phyloP scores from a whole-genome alignment of 2,888 invertebrate genomes.

The Ischnus inquisitorius region DNA sequence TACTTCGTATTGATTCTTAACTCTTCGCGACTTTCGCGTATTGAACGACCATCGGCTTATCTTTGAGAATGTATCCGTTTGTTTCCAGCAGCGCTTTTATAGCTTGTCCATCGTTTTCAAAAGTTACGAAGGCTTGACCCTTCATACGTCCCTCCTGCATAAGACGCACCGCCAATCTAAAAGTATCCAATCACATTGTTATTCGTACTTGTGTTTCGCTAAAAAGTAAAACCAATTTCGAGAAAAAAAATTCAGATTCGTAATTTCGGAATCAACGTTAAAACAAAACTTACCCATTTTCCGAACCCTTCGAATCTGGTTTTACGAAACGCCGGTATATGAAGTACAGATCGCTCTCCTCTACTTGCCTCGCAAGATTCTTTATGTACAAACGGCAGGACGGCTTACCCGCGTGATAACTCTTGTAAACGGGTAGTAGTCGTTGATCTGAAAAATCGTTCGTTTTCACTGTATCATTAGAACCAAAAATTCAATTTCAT shows the following conservation, averaged over 20 bases:
- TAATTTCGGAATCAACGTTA: constrained; percentile 9
- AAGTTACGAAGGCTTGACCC: constrained; percentile 96
- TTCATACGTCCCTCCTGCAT: constrained; percentile 99
- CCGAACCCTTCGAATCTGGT: constrained; percentile 82
- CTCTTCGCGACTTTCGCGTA: constrained; percentile 88
- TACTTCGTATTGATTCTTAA: too few species aligned
- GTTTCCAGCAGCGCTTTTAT: constrained; percentile 93
- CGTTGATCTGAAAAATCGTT: constrained; percentile 88
- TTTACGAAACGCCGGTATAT: constrained; percentile 91
- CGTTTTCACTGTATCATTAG: not conserved
- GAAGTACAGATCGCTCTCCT: constrained; percentile 90
- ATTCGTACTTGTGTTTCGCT: not conserved
- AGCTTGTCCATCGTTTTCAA: constrained; percentile 90
- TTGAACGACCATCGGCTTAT: constrained; percentile 96
- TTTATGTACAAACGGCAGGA: constrained; percentile 96
- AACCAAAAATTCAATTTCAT: constrained; percentile 19
- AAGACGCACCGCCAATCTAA: constrained; percentile 90
- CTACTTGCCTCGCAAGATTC: constrained; percentile 94
- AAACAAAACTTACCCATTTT: constrained; percentile 73
- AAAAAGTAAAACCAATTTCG: not conserved
- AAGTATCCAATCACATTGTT: constrained; percentile 63
- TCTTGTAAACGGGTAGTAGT: constrained; percentile 93
- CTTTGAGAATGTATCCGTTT: constrained; percentile 94
- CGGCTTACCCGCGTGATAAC: constrained; percentile 93
- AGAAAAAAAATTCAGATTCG: not conserved